Conservation (phyloP, 1,140 invertebrate genomes). For the Conus betulinus region DNA sequence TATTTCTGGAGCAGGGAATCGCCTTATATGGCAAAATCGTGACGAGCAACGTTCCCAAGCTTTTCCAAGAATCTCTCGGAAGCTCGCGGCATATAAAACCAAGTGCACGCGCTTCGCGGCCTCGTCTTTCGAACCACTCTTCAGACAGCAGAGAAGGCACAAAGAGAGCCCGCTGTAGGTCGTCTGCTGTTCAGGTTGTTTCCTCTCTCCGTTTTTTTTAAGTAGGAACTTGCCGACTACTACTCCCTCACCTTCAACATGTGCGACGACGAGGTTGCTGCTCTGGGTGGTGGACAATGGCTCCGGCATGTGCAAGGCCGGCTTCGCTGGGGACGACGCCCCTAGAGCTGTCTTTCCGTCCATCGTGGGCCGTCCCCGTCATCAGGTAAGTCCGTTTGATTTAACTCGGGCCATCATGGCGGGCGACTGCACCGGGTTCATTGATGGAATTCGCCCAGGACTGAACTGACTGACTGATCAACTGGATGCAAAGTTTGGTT, state of each 20-base stretch:
- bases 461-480: too few species aligned
- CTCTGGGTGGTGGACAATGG: slow-evolving; percentile 85
- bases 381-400: slow-evolving; percentile 26
- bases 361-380: slow-evolving; percentile 84
- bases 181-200: not conserved
- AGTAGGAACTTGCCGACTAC: not conserved
- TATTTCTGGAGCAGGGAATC: not conserved
- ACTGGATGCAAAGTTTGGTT: not conserved
- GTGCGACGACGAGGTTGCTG: slow-evolving; percentile 82
- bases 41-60: not conserved
- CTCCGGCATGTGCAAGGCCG: slow-evolving; percentile 83
- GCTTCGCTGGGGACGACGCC: slow-evolving; percentile 96
- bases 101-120: not conserved
- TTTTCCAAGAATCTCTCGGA: slow-evolving; percentile 13
- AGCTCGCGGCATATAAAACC: slow-evolving; percentile 3
- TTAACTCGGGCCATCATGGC: too few species aligned
- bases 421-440: too few species aligned
- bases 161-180: not conserved
- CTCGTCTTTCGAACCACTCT: not conserved
- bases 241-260: slow-evolving; percentile 28
- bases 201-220: not conserved
- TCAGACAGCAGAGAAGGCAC: too few species aligned
- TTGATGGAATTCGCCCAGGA: too few species aligned
- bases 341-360: slow-evolving; percentile 96
- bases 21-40: slow-evolving; percentile 23